These are phyloP conservation scores for Acleris cristana DNA, from an alignment of 2,888 invertebrate genomes.

Conservation along the genomic window DNA sequence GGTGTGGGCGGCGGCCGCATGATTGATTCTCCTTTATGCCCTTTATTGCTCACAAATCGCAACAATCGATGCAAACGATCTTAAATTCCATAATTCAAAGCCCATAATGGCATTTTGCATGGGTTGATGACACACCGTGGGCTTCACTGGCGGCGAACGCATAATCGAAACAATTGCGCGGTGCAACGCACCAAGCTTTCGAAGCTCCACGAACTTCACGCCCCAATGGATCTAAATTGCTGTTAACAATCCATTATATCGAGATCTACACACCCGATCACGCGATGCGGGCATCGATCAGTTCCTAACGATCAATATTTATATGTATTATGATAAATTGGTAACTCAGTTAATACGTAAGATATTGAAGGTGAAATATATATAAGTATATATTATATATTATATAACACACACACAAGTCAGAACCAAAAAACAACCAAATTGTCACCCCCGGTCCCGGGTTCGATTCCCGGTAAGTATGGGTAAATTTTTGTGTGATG, in stretches of 20 bases:
- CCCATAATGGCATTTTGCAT: slow-evolving; percentile 27
- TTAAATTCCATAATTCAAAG: slow-evolving; percentile 4
- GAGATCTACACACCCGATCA: slow-evolving; percentile 1
- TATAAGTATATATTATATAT: too few relatives aligned
- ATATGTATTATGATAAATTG: not conserved
- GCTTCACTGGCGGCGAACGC: slow-evolving; percentile 35
- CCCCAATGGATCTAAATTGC: slow-evolving; percentile 31
- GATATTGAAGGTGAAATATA: too few relatives aligned
- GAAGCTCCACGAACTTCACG: slow-evolving; percentile 8
- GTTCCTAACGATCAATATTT: slow-evolving; percentile 9
- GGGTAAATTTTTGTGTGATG: too few relatives aligned
- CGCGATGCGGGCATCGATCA: slow-evolving; percentile 15
- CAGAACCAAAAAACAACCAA: too few relatives aligned
- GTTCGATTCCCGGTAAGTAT: too few relatives aligned
- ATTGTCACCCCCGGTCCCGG: too few relatives aligned
- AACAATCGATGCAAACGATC: slow-evolving; percentile 45
- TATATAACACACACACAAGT: too few relatives aligned
- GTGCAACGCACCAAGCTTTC: slow-evolving; percentile 18
- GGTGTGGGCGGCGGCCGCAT: slow-evolving; percentile 54
- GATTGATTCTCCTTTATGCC: slow-evolving; percentile 58
- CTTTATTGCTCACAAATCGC: slow-evolving; percentile 46
- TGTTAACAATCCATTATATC: slow-evolving; percentile 30
- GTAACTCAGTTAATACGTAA: not conserved
- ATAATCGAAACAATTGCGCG: slow-evolving; percentile 3
- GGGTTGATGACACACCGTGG: slow-evolving; percentile 35